Evolutionary conservation across 2,113 vertebrate genomes (phyloP).

Genomic region (Sylvilagus bachmani): DNA sequence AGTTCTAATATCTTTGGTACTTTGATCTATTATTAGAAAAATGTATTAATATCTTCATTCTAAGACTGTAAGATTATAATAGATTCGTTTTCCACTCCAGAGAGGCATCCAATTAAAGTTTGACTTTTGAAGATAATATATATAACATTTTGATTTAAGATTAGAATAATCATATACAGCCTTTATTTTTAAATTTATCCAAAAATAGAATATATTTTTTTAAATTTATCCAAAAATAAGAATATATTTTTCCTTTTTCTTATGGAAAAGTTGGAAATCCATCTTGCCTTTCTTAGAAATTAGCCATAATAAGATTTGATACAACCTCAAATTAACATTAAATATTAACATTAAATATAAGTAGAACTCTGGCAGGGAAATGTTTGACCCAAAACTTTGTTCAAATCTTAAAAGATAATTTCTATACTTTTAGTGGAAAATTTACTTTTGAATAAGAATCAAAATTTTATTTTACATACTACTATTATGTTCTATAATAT

Average conservation of each 20-base stretch:
- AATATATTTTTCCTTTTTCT: not conserved
- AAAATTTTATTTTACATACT: not conserved
- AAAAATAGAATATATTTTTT: not conserved
- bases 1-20: constrained; percentile 65
- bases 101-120: constrained; percentile 69
- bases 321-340: not conserved
- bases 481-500: not conserved
- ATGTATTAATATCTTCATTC: constrained; percentile 73
- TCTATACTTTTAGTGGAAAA: not conserved
- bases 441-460: constrained; percentile 39
- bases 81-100: constrained; percentile 60
- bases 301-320: not conserved
- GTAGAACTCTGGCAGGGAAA: not conserved
- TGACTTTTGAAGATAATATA: constrained; percentile 57
- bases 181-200: not conserved
- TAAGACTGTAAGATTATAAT: constrained; percentile 49
- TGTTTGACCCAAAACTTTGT: not conserved
- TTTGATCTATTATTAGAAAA: constrained; percentile 77
- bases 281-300: constrained; percentile 1
- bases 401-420: not conserved
- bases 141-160: constrained; percentile 50
- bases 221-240: not conserved
- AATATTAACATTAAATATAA: too few relatives aligned
- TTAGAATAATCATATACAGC: constrained; percentile 20
- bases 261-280: not conserved